Base-by-base conservation (phyloP, 2,797 vertebrate genomes). In the Sandelia bainsii region DNA sequence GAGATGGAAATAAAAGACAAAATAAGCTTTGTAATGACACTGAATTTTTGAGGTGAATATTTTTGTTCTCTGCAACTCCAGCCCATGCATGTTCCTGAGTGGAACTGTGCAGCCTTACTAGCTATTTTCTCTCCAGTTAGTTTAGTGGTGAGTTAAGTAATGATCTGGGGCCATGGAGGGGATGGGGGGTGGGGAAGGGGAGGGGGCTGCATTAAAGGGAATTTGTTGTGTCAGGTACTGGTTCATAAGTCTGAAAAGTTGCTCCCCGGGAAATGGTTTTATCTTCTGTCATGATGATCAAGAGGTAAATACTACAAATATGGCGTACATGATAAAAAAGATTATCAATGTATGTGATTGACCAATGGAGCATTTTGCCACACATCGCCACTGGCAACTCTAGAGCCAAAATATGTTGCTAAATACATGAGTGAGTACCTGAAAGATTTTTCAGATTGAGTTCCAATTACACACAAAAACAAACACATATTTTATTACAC, bases 21-120 rank as follows among this genome's bases (percentile, higher is more conserved):
- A 83, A 80, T 48, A 23, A 65, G 52, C 40, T 66, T 49, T 40
- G 51, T 34, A 73, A 80, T 78, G 25, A 59, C 49, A 22, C 19
- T 23, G 16, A n/a, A 56, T 73, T 52, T 68, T 62, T 56, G 6
- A 66, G 22, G 9, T 52, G 49, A 46, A 59, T 58, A 32, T 44
- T 70, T 70, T 37, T 63, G 46, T 45, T 68, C 44, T 72, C 48
- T 74, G 37, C 68, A 34, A 53, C 27, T 59, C 45, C 27, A 58
- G 70, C 69, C 85, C 63, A 57, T 50, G 65, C 74, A 68, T 57
- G 64, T 63, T 75, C 37, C 60, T 57, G 34, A 45, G 9, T 22
- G 37, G 20, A 81, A 60, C 45, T 61, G 61, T 42, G 59, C 52
- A 62, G 62, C 22, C 11, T 46, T 23, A 46, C 34, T 22, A 40